phyloP scores from a whole-genome alignment of 2,888 invertebrate genomes.

The Athalia cordata region DNA sequence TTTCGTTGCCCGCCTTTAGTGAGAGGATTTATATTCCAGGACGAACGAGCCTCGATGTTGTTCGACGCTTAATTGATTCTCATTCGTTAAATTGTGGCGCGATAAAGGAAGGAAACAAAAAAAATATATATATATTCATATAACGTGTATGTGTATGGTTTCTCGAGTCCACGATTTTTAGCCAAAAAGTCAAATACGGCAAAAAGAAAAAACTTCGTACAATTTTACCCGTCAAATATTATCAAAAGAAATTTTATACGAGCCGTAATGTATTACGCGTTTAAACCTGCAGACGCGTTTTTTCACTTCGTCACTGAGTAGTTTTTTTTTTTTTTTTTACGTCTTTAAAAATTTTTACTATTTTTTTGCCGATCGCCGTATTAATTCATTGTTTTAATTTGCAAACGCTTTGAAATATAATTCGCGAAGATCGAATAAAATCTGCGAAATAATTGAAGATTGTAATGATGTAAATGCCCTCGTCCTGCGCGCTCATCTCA shows the following conservation, averaged over 20 bases:
- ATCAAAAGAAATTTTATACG: too few relatives aligned
- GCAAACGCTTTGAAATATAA: too few relatives aligned
- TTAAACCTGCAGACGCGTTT: too few relatives aligned
- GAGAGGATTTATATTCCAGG: conserved; percentile 28
- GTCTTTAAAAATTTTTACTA: too few relatives aligned
- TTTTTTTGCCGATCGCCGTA: neutral
- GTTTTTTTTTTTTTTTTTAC: neutral
- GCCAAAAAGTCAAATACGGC: too few relatives aligned
- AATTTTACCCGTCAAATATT: too few relatives aligned
- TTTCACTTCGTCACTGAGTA: too few relatives aligned
- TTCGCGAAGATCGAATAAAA: neutral
- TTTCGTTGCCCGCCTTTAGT: conserved; percentile 29
- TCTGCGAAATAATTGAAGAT: conserved; percentile 4
- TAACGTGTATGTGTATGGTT: too few relatives aligned
- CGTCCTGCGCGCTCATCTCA: neutral
- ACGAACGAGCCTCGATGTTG: conserved; percentile 1
- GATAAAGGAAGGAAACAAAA: conserved; percentile 22
- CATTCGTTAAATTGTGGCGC: conserved; percentile 30
- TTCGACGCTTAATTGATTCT: conserved; percentile 39
- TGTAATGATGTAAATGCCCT: neutral
- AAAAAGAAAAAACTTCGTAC: too few relatives aligned
- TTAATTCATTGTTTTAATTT: conserved; percentile 26
- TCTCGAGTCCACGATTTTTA: too few relatives aligned
- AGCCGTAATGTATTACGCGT: too few relatives aligned
- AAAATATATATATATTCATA: neutral